A percentile compares a stretch with the other conserved stretches of the same genome.
These are phyloP conservation scores for Planiliza haematocheilus DNA, from an alignment of 2,113 vertebrate genomes.

Conservation along the genomic window DNA sequence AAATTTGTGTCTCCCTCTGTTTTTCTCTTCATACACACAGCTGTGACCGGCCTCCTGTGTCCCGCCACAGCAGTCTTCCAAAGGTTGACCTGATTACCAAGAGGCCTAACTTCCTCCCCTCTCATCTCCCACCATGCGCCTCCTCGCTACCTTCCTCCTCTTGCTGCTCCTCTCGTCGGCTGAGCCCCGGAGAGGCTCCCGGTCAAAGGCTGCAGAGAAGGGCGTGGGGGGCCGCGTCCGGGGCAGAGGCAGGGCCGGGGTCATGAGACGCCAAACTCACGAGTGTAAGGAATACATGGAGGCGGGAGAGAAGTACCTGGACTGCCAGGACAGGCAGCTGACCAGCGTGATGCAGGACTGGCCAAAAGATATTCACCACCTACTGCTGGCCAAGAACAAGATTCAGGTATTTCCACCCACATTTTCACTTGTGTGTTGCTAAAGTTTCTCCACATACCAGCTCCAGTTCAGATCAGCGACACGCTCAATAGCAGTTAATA, in stretches of 20 bases:
- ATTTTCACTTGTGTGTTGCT: background rate
- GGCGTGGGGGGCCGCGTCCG: constrained; percentile 57
- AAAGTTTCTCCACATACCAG: background rate
- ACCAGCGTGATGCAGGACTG: constrained; percentile 86
- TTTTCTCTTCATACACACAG: constrained; percentile 69
- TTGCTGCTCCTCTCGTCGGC: constrained; percentile 84
- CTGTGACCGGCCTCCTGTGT: constrained; percentile 74
- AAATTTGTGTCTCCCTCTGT: constrained; percentile 14
- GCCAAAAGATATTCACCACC: constrained; percentile 92
- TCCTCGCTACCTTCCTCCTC: constrained; percentile 82
- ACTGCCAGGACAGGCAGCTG: constrained; percentile 92
- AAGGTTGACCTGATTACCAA: constrained; percentile 65
- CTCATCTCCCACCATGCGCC: constrained; percentile 85
- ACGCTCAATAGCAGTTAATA: background rate
- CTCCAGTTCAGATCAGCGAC: background rate
- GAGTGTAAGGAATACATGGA: constrained; percentile 90
- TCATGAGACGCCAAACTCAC: constrained; percentile 84
- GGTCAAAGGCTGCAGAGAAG: constrained; percentile 48
- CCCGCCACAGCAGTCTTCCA: constrained; percentile 57
- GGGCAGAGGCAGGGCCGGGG: constrained; percentile 72
- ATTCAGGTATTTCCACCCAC: constrained; percentile 78
- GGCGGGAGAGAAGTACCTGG: constrained; percentile 91
- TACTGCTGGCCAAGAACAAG: constrained; percentile 92
- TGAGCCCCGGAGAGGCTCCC: constrained; percentile 80
- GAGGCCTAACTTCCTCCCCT: constrained; percentile 63